A percentile compares a stretch with the other conserved stretches of the same genome.
phyloP scores from a whole-genome alignment of 2,888 invertebrate genomes.

The Rhagium mordax region DNA sequence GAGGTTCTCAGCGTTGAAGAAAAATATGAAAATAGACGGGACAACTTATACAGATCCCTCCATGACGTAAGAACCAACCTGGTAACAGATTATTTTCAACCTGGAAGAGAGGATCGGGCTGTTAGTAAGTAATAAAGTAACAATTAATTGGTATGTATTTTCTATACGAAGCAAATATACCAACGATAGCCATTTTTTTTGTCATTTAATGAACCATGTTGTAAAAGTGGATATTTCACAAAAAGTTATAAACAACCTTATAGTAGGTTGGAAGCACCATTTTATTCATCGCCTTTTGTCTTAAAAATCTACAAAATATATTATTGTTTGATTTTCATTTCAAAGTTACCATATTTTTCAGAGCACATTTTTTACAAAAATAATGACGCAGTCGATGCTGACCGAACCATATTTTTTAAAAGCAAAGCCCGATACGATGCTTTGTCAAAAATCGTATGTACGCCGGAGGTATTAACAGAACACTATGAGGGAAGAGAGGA shows the following conservation, averaged over 20 bases:
- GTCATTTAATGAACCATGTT: too few species aligned
- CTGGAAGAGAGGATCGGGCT: slow-evolving; percentile 80
- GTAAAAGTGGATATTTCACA: too few species aligned
- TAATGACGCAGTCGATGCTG: slow-evolving; percentile 60
- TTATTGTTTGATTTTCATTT: neutral
- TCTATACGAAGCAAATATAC: too few species aligned
- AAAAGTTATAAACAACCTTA: too few species aligned
- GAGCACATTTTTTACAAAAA: slow-evolving; percentile 67
- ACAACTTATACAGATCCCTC: slow-evolving; percentile 74
- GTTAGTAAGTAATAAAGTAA: slow-evolving; percentile 71
- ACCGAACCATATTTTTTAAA: slow-evolving; percentile 72
- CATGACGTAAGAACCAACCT: slow-evolving; percentile 72
- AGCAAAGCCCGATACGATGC: slow-evolving; percentile 80
- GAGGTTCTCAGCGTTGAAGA: slow-evolving; percentile 72
- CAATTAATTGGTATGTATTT: neutral
- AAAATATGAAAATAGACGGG: slow-evolving; percentile 78
- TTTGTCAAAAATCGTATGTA: slow-evolving; percentile 74
- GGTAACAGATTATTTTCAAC: slow-evolving; percentile 75
- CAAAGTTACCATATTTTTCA: slow-evolving; percentile 52
- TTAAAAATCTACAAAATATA: too few species aligned
- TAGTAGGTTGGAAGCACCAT: too few species aligned
- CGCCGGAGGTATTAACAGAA: slow-evolving; percentile 65
- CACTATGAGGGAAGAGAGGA: slow-evolving; percentile 53
- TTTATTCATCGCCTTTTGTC: too few species aligned
- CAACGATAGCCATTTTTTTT: too few species aligned